phyloP scores from a whole-genome alignment of 35 echinoderm and acorn worm species.

The Patiria miniata region DNA sequence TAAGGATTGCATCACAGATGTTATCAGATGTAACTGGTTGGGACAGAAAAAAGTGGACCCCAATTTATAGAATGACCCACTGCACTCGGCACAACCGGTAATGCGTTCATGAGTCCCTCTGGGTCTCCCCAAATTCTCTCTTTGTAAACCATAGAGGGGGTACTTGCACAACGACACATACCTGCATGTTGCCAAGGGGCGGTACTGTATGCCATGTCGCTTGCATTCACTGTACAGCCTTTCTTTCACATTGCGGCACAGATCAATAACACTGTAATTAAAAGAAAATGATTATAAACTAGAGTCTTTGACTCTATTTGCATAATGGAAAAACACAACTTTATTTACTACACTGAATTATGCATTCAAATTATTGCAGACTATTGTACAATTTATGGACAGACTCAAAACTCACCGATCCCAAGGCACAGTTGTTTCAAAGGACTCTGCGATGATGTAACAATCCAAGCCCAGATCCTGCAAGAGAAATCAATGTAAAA shows the following conservation, averaged over 20 bases:
- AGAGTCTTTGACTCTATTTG: background rate
- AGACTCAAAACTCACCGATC: conserved; percentile 65
- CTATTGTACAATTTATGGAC: background rate
- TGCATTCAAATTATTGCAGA: background rate
- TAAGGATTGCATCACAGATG: no score
- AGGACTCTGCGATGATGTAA: conserved; percentile 95
- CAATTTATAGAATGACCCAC: background rate
- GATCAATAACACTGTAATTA: conserved; percentile 76
- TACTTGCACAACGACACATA: conserved; percentile 22
- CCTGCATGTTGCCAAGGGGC: conserved; percentile 80
- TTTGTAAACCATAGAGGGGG: no score
- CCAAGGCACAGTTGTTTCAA: conserved; percentile 98
- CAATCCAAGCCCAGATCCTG: conserved; percentile 94
- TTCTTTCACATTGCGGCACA: conserved; percentile 97
- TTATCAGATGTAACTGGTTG: no score
- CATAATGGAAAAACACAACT: background rate
- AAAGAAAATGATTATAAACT: background rate
- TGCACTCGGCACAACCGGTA: no score
- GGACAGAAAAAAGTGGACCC: no score
- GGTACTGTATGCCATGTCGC: conserved; percentile 69
- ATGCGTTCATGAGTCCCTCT: no score
- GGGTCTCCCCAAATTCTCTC: no score
- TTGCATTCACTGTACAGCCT: conserved; percentile 79
- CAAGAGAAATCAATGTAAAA: background rate
- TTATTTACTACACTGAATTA: background rate